Base-by-base conservation (phyloP, 1,140 invertebrate species). In the Tetramorium simillimum region DNA sequence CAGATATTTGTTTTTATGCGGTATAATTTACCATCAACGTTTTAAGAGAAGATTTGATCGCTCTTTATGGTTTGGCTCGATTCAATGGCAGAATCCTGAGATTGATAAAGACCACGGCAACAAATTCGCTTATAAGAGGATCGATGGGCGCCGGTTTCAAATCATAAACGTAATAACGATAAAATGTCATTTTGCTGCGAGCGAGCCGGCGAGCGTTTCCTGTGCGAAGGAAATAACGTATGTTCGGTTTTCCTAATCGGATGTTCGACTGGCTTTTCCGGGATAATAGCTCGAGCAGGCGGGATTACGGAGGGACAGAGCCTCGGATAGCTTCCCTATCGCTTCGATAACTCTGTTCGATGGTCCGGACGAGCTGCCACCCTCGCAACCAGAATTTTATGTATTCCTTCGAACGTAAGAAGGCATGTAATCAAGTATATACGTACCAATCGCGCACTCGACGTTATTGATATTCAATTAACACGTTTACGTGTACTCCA, bases 191-290 rank as follows among this genome's bases (percentile, higher is more conserved):
- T 91, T 88, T 77, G 60, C 56, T 63, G 46, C 67, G 51, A 81
- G 33, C 80, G 37, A 51, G 18, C 43, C 46, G 46, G 56, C 10
- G 56, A 77, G 62, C 75, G 40, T 81, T 67, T 80, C 40, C 82
- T 49, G 60, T n/a, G 40, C 65, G 77, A 72, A 86, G 88, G 86
- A 92, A 91, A 89, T 92, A 92, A 92, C 89, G 84, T 91, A 90
- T 89, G 89, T 92, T 92, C 88, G 89, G 89, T 89, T 89, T 89
- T 92, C 89, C 85, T 92, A 92, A 92, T 92, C 91, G 89, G 88
- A 92, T 91, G 88, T 92, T 92, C 89, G 91, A 91, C 86, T 87
- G 80, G 89, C 85, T 91, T 91, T 91, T 81, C 91, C 72, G 81
- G 91, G 88, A 92, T 92, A 92, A 92, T 92, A 90, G 88, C 86